Evolutionary conservation across 2,797 vertebrate species (phyloP).

Genomic region (Poecilia wingei): DNA sequence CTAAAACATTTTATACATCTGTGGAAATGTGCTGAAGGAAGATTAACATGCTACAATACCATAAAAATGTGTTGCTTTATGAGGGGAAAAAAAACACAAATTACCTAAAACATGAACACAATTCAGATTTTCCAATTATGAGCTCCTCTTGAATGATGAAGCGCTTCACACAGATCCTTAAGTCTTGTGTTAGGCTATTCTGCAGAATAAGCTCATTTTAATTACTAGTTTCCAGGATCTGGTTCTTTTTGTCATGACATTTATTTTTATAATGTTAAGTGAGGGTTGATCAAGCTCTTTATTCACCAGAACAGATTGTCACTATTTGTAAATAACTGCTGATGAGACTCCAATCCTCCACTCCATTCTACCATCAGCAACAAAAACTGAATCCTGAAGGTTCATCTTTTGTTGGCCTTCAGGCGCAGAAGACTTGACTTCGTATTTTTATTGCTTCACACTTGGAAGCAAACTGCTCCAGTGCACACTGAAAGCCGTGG

Average conservation of each 20-base stretch:
- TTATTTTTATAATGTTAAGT: not conserved
- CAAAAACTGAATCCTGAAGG: not conserved
- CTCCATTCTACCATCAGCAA: not conserved
- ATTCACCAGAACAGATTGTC: not conserved
- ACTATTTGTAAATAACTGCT: not conserved
- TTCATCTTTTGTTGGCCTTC: not conserved
- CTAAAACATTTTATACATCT: not conserved
- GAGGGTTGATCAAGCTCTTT: not conserved
- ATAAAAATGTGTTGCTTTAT: not conserved
- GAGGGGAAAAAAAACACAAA: not conserved
- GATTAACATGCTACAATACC: not conserved
- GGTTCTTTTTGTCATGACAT: not conserved
- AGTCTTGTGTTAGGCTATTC: not conserved
- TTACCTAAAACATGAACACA: not conserved
- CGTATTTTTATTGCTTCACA: not conserved
- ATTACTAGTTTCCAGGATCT: not conserved
- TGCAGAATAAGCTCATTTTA: not conserved
- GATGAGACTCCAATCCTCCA: not conserved
- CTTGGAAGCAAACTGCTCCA: not conserved
- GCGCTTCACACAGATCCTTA: not conserved
- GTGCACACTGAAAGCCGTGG: not conserved
- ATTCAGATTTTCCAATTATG: not conserved
- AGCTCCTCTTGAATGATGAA: not conserved
- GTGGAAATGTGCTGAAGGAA: not conserved
- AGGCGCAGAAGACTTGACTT: not conserved